These are phyloP conservation scores for Strigamia maritima DNA, from an alignment of 2,888 invertebrate genomes.

Conservation along the genomic window DNA sequence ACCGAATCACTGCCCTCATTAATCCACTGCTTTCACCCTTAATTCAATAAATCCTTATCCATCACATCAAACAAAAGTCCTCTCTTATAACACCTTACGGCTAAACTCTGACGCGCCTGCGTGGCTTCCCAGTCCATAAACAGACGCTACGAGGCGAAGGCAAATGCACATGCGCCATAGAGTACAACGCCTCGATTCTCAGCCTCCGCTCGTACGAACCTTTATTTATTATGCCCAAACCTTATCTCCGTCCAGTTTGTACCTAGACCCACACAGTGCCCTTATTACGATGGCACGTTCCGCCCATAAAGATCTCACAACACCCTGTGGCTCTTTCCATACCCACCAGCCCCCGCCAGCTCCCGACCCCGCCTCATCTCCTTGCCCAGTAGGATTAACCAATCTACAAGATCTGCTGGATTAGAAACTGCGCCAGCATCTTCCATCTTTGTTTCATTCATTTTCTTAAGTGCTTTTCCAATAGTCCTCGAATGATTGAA, in stretches of 20 bases:
- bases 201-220: not conserved
- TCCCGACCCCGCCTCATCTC: not conserved
- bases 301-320: not conserved
- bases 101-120: constrained; percentile 8
- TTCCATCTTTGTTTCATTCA: too few species aligned
- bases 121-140: constrained; percentile 16
- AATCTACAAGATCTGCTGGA: not conserved
- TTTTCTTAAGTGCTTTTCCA: too few species aligned
- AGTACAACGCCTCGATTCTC: not conserved
- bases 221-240: constrained; percentile 23
- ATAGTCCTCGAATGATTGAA: too few species aligned
- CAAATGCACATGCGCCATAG: not conserved
- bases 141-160: not conserved
- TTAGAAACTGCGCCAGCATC: not conserved
- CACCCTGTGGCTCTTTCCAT: not conserved
- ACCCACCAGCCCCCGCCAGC: not conserved
- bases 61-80: constrained; percentile 6
- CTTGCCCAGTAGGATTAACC: not conserved
- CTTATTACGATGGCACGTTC: constrained; percentile 11
- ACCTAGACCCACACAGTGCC: constrained; percentile 11
- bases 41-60: constrained; percentile 20
- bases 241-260: constrained; percentile 11
- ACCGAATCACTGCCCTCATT: not conserved
- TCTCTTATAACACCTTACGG: constrained; percentile 2
- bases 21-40: constrained; percentile 3